A percentile compares a stretch with the other conserved stretches of the same genome.
Conservation (phyloP, 2,888 invertebrate genomes). For the Ochropleura leucogaster region DNA sequence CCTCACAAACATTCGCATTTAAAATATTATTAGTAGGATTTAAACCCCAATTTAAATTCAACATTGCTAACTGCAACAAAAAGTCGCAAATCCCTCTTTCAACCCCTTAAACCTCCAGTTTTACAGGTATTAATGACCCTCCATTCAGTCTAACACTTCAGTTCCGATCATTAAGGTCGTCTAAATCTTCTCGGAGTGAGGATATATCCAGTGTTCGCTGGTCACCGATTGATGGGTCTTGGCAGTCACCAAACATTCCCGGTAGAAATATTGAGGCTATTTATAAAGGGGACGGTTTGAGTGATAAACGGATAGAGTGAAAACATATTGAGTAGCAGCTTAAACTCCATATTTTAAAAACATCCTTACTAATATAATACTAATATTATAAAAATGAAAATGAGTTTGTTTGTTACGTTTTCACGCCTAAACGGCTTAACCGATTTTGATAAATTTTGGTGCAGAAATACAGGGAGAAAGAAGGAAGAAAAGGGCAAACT, state of each 20-base stretch:
- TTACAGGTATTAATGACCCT: slow-evolving; percentile 56
- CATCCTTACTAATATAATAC: no score
- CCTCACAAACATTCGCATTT: no score
- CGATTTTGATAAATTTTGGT: no score
- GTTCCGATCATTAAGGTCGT: slow-evolving; percentile 56
- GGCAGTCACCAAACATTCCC: slow-evolving; percentile 59
- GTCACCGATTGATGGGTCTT: slow-evolving; percentile 59
- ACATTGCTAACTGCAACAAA: not conserved
- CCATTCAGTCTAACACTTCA: slow-evolving; percentile 34
- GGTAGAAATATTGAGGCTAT: slow-evolving; percentile 64
- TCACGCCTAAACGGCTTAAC: no score
- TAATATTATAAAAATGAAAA: no score
- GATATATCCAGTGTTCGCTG: slow-evolving; percentile 56
- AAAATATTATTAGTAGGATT: not conserved
- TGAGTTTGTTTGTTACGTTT: no score
- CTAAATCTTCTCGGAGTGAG: slow-evolving; percentile 54
- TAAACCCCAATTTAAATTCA: not conserved
- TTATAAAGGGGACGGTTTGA: slow-evolving; percentile 50
- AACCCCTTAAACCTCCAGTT: slow-evolving; percentile 17
- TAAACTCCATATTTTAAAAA: not conserved
- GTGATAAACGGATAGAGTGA: slow-evolving; percentile 3
- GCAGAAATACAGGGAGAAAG: no score
- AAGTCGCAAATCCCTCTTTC: not conserved
- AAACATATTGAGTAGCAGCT: not conserved
- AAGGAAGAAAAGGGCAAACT: no score